Evolutionary conservation across 2,888 invertebrate species (phyloP).

Genomic region (Pardosa pseudoannulata): DNA sequence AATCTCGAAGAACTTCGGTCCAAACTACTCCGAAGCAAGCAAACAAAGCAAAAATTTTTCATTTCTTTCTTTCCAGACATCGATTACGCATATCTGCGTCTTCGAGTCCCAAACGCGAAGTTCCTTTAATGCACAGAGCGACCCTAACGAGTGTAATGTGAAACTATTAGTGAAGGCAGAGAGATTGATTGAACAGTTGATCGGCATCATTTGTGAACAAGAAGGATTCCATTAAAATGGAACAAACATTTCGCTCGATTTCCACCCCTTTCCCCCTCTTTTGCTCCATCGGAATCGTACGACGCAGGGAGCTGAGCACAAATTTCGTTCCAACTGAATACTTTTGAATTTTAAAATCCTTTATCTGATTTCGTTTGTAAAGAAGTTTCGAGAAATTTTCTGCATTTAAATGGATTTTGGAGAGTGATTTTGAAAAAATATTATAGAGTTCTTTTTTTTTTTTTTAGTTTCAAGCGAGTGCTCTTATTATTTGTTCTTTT

Average conservation of each 20-base stretch:
- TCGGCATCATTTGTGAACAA: constrained; percentile 71
- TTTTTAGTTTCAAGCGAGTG: too few relatives aligned
- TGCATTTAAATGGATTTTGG: too few relatives aligned
- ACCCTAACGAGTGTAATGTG: constrained; percentile 53
- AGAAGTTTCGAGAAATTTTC: neutral
- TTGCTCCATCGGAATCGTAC: constrained; percentile 23
- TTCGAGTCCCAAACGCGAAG: neutral
- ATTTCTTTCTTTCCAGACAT: constrained; percentile 4
- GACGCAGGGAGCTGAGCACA: constrained; percentile 25
- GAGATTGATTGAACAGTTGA: constrained; percentile 47
- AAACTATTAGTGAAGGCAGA: constrained; percentile 9
- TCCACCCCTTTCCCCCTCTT: constrained; percentile 11
- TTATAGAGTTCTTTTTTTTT: too few relatives aligned
- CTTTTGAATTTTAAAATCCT: neutral
- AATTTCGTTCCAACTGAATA: constrained; percentile 20
- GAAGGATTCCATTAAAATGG: constrained; percentile 71
- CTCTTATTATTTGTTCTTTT: too few relatives aligned
- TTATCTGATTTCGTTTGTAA: neutral
- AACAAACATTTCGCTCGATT: constrained; percentile 58
- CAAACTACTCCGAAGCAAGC: neutral
- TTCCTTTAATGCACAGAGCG: neutral
- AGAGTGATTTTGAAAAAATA: too few relatives aligned
- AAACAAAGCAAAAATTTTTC: constrained; percentile 1
- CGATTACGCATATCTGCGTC: constrained; percentile 1
- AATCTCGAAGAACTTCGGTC: neutral